phyloP scores from a whole-genome alignment of 2,797 vertebrate genomes.

The Etheostoma nigrum region DNA sequence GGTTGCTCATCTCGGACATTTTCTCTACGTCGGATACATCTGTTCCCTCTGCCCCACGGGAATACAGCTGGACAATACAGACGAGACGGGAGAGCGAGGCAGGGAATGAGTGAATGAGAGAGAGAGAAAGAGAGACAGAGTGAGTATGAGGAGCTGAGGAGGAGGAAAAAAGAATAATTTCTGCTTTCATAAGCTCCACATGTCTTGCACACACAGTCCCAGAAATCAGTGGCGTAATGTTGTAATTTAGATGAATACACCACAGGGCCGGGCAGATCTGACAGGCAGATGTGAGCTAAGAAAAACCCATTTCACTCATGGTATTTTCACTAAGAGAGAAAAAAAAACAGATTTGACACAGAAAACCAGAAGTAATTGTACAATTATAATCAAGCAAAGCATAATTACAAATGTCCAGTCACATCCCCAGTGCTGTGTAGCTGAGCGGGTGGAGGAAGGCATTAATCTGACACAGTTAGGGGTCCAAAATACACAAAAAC shows the following conservation, averaged over 20 bases:
- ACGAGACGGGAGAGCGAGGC: conserved; percentile 32
- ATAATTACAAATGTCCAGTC: conserved; percentile 41
- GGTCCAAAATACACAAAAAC: not conserved
- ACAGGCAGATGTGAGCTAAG: conserved; percentile 54
- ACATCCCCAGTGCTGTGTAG: conserved; percentile 53
- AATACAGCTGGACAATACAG: conserved; percentile 83
- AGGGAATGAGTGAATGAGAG: conserved; percentile 9
- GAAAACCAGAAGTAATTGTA: conserved; percentile 41
- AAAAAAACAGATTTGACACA: conserved; percentile 28
- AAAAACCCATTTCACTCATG: conserved; percentile 25
- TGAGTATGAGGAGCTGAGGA: conserved; percentile 16
- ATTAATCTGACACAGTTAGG: not conserved
- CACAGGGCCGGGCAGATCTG: conserved; percentile 17
- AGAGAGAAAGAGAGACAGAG: conserved; percentile 16
- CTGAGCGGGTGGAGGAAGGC: not conserved
- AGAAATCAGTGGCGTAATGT: conserved; percentile 42
- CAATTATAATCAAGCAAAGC: conserved; percentile 22
- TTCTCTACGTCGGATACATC: conserved; percentile 73
- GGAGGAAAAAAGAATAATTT: conserved; percentile 49
- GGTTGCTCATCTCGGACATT: conserved; percentile 57
- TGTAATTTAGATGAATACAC: conserved; percentile 37
- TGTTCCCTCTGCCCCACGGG: conserved; percentile 78
- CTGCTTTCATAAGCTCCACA: conserved; percentile 72
- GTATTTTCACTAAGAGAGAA: conserved; percentile 13
- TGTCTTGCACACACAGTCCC: conserved; percentile 52